phyloP scores from a whole-genome alignment of 2,113 vertebrate species.

The Takifugu bimaculatus region DNA sequence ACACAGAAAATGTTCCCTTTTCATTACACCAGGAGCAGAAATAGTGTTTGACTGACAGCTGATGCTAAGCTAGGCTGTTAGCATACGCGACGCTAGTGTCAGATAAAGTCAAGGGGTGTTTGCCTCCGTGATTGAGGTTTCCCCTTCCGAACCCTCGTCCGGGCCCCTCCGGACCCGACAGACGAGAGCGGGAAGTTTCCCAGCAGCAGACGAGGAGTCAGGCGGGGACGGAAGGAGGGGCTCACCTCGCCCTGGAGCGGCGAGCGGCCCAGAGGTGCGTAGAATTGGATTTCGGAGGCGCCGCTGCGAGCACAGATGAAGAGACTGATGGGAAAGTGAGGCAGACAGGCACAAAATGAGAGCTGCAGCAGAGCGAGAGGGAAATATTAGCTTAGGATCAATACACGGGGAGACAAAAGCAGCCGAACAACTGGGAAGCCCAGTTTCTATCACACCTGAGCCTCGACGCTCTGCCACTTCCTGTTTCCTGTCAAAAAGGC shows the following conservation, averaged over 20 bases:
- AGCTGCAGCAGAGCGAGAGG: too few species aligned
- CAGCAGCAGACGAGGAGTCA: constrained; percentile 17
- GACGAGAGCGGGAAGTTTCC: constrained; percentile 29
- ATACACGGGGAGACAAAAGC: too few species aligned
- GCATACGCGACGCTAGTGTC: neutral
- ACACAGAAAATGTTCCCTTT: neutral
- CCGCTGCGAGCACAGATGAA: constrained; percentile 6
- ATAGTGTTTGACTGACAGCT: too few species aligned
- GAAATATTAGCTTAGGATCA: too few species aligned
- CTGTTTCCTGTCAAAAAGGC: too few species aligned
- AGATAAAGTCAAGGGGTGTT: constrained; percentile 5
- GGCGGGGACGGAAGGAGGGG: constrained; percentile 31
- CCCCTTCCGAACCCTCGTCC: constrained; percentile 4
- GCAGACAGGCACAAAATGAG: too few species aligned
- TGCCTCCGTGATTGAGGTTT: constrained; percentile 16
- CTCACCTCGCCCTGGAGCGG: constrained; percentile 28
- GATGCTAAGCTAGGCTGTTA: too few species aligned
- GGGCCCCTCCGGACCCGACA: constrained; percentile 20
- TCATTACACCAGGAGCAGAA: constrained; percentile 1
- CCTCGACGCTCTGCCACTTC: too few species aligned
- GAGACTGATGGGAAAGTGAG: too few species aligned
- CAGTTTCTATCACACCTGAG: too few species aligned
- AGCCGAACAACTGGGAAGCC: too few species aligned
- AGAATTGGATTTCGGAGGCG: constrained; percentile 39
- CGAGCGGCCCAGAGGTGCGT: constrained; percentile 38